Evolutionary conservation across 2,888 invertebrate species (phyloP).

Genomic region (Pteria penguin): DNA sequence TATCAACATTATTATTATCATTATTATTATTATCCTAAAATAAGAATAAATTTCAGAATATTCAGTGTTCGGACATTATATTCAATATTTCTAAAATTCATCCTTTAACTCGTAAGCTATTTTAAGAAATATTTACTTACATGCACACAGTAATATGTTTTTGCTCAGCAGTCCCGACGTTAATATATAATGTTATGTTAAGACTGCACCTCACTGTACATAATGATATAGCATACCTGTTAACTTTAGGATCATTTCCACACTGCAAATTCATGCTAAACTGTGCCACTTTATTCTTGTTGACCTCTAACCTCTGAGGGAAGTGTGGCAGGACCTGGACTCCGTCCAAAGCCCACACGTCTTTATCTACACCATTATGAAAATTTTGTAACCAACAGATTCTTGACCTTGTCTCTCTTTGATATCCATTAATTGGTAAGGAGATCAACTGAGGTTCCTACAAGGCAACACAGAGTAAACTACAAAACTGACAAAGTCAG

Average conservation of each 20-base stretch:
- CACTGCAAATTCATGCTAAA: slow-evolving; percentile 75
- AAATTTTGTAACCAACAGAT: slow-evolving; percentile 79
- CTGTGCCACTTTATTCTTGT: slow-evolving; percentile 67
- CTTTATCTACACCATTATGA: slow-evolving; percentile 66
- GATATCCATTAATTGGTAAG: slow-evolving; percentile 61
- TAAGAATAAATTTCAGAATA: no score
- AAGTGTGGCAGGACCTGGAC: slow-evolving; percentile 72
- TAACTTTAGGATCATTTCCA: slow-evolving; percentile 59
- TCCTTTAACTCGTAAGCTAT: no score
- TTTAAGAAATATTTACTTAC: no score
- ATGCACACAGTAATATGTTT: no score
- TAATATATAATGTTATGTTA: no score
- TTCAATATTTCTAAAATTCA: no score
- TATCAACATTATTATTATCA: no score
- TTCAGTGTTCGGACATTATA: no score
- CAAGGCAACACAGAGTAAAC: not conserved
- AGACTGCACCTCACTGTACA: not conserved
- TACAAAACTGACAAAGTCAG: no score
- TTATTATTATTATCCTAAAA: no score
- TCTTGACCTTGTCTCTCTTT: slow-evolving; percentile 54
- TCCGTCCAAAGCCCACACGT: slow-evolving; percentile 78
- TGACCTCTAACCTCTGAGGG: slow-evolving; percentile 53
- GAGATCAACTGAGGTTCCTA: slow-evolving; percentile 71
- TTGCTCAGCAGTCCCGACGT: no score
- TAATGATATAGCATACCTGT: slow-evolving; percentile 49